Percentiles rank a stretch among this genome's conserved stretches.
These are phyloP conservation scores for Cassiopea andromeda DNA, from an alignment of 30 jellyfish, hydroid and myxozoan genomes.

Conservation along the genomic window DNA sequence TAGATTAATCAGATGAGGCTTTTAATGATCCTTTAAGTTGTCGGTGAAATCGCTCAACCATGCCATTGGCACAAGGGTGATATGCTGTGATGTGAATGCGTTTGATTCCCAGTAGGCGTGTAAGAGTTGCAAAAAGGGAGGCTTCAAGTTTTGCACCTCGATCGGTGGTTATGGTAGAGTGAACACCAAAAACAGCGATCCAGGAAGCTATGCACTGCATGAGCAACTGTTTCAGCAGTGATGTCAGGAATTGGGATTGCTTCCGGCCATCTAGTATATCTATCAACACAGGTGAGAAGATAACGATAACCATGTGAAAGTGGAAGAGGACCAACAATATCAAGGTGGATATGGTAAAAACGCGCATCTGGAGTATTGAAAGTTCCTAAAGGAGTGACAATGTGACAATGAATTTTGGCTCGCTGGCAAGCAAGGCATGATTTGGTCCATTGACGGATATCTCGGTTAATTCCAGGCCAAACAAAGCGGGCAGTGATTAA, in stretches of 20 bases:
- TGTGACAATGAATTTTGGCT: constrained; percentile 46
- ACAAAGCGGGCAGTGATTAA: constrained; percentile 22
- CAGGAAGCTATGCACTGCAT: constrained; percentile 26
- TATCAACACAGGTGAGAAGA: constrained; percentile 42
- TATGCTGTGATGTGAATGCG: constrained; percentile 53
- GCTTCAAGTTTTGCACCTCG: constrained; percentile 67
- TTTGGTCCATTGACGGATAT: constrained; percentile 42
- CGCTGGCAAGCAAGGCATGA: constrained; percentile 45
- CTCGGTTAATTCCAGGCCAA: constrained; percentile 59
- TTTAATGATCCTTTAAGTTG: constrained; percentile 10
- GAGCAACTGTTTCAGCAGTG: constrained; percentile 53
- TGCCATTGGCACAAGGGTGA: constrained; percentile 72
- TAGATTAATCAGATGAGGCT: constrained; percentile 35
- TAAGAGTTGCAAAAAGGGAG: background rate
- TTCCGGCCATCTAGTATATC: constrained; percentile 55
- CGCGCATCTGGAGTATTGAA: constrained; percentile 37
- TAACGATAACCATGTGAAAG: constrained; percentile 11
- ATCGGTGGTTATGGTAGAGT: constrained; percentile 56
- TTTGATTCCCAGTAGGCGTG: background rate
- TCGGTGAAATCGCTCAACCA: constrained; percentile 56
- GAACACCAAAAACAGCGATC: constrained; percentile 55
- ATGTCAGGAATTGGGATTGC: constrained; percentile 44
- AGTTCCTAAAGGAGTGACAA: constrained; percentile 11
- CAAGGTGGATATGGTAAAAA: constrained; percentile 53
- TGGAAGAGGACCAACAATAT: constrained; percentile 63